Evolutionary conservation across 2,888 invertebrate genomes (phyloP), one percentile per base, ranked within the genome.

Genomic region (Andrena trimmerana): DNA sequence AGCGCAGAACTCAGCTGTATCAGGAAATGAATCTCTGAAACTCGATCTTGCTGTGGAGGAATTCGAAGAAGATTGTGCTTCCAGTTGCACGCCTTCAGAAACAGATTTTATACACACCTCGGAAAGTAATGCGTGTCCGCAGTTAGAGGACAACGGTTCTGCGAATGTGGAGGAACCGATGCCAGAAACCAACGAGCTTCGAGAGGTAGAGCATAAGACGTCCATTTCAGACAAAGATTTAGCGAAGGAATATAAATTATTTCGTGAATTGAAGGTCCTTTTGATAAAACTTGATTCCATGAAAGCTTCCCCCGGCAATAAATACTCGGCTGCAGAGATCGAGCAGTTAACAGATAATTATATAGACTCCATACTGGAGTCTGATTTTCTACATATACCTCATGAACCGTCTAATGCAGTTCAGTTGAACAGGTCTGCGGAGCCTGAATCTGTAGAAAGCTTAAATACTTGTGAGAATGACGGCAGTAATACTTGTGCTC

Each of bases 281-380:
- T 74, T 91, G 13, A 82, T 90, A 66, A 81, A 74, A 33, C 31
- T 90, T 2, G 63, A 72, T 59, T 8, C 2, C 20, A 8, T 72
- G 16, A 68, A 63, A 24, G 8, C 5, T 6, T 13, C 33, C 20
- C n/a, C 2, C n/a, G 27, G 24, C 67, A 59, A 60, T 10, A 52
- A 62, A 31, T 86, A 87, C 72, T 87, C 86, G 2, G 86, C 86
- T 2, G 69, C 16, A 0, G 84, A 88, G 36, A 31, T 89, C 2
- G 88, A 90, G 13, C 0, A 48, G 20, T 24, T 89, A 31, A 86
- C 79, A 5, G 27, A 63, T 2, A 73, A 69, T 42, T 86, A 87
- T 33, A 72, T 83, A 0, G 74, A 86, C 20, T 48, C 57, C 13
- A 33, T 84, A 42, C 79, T 80, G 54, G 85, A 86, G 24, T 81